phyloP scores from a whole-genome alignment of 2,113 vertebrate genomes.

The Petroica traversi region DNA sequence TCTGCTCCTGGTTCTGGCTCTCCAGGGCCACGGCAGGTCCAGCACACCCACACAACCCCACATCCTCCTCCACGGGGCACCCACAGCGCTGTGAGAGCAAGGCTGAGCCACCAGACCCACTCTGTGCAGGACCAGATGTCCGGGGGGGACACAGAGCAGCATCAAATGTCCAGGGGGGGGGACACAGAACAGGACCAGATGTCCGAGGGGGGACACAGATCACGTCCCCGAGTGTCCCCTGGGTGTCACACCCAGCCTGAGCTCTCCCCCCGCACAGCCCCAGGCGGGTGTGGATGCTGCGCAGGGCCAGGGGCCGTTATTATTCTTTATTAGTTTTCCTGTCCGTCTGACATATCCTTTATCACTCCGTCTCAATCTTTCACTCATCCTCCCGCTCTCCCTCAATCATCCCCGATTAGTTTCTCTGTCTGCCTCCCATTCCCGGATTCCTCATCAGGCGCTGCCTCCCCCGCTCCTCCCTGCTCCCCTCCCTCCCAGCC shows the following conservation, averaged over 20 bases:
- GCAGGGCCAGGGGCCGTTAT: neutral
- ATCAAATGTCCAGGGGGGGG: neutral
- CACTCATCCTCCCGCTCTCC: conserved; percentile 8
- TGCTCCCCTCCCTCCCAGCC: neutral
- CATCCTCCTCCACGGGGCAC: neutral
- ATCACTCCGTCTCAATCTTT: conserved; percentile 47
- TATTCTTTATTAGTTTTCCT: conserved; percentile 71
- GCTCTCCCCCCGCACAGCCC: neutral
- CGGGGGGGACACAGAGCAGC: neutral
- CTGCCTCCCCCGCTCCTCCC: neutral
- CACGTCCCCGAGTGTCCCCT: neutral
- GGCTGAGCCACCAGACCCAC: neutral
- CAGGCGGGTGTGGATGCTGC: neutral
- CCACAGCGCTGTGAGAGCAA: neutral
- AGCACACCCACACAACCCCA: too few relatives aligned
- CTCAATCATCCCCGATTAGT: conserved; percentile 46
- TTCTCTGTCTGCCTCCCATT: conserved; percentile 1
- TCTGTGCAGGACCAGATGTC: too few relatives aligned
- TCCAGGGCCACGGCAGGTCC: fast-evolving
- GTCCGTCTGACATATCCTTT: conserved; percentile 47
- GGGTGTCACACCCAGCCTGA: neutral
- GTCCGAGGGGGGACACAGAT: neutral
- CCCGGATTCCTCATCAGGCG: neutral
- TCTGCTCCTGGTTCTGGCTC: neutral
- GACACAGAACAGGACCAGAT: neutral